Percentiles rank a stretch among this genome's conserved stretches.
Evolutionary conservation across 2,888 invertebrate genomes (phyloP).

Genomic region (Selenia dentaria): DNA sequence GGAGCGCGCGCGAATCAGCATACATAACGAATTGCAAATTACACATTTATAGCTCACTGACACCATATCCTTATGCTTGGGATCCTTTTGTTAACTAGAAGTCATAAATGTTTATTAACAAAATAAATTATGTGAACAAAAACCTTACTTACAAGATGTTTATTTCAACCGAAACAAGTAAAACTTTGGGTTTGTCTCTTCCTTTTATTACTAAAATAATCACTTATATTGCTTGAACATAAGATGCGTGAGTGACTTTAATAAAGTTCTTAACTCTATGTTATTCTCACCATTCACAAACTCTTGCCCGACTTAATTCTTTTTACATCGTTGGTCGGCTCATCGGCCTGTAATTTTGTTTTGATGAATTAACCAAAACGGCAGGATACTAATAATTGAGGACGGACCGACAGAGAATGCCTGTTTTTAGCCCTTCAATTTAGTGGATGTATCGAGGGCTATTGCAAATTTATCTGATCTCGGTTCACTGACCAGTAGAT

Average conservation of each 20-base stretch:
- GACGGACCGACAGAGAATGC: conserved; percentile 44
- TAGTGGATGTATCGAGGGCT: conserved; percentile 58
- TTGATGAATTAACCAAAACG: conserved; percentile 70
- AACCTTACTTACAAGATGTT: no score
- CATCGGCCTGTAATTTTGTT: conserved; percentile 65
- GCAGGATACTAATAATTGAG: conserved; percentile 61
- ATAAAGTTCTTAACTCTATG: conserved; percentile 13
- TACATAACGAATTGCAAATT: conserved; percentile 33
- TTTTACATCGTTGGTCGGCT: conserved; percentile 49
- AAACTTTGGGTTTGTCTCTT: not conserved
- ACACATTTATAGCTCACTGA: conserved; percentile 27
- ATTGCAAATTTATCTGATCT: conserved; percentile 54
- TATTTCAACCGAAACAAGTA: no score
- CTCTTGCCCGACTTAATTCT: conserved; percentile 31
- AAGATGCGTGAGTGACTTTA: conserved; percentile 5
- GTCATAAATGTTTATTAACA: no score
- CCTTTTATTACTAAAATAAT: conserved; percentile 7
- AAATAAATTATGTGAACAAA: no score
- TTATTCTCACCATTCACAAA: conserved; percentile 29
- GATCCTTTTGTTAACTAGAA: no score
- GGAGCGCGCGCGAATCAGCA: conserved; percentile 27
- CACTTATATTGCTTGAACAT: conserved; percentile 5
- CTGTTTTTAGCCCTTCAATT: conserved; percentile 53
- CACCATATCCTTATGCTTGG: conserved; percentile 10
- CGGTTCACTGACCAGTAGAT: conserved; percentile 52